Evolutionary conservation across 2,888 invertebrate genomes (phyloP).

Genomic region (Willowsia nigromaculata): DNA sequence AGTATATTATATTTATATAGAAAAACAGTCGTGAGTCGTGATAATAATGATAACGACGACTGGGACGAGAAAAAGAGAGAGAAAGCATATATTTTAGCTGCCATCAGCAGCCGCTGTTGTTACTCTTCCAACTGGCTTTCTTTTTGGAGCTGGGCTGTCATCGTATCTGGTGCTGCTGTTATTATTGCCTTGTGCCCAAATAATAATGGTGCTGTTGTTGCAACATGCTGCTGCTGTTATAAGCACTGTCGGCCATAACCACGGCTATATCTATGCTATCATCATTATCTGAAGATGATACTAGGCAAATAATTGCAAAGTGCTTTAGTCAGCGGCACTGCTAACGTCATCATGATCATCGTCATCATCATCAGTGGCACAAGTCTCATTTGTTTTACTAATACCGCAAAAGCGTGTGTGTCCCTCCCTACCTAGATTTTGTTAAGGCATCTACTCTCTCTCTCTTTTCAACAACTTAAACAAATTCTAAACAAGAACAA

Average conservation of each 20-base stretch:
- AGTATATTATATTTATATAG: not conserved
- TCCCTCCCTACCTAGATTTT: not conserved
- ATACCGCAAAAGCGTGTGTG: conserved; percentile 51
- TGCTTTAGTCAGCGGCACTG: conserved; percentile 50
- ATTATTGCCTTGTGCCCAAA: conserved; percentile 44
- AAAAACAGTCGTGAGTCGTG: not conserved
- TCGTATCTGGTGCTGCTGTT: not conserved
- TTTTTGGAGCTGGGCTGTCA: conserved; percentile 20
- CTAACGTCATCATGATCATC: not conserved
- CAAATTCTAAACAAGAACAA: not conserved
- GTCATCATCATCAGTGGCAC: conserved; percentile 23
- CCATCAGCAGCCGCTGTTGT: conserved; percentile 65
- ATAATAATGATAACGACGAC: not conserved
- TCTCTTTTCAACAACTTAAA: not conserved
- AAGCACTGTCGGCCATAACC: not conserved
- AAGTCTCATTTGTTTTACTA: conserved; percentile 58
- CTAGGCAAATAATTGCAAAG: conserved; percentile 67
- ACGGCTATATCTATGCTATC: not conserved
- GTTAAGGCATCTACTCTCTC: not conserved
- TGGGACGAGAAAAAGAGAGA: conserved; percentile 21
- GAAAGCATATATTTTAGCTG: conserved; percentile 65
- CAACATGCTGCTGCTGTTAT: conserved; percentile 50
- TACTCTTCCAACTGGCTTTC: not conserved
- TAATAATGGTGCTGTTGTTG: conserved; percentile 15
- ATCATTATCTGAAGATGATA: conserved; percentile 43